Base-by-base conservation (phyloP, 2,797 vertebrate species). In the Pteropus rufus region DNA sequence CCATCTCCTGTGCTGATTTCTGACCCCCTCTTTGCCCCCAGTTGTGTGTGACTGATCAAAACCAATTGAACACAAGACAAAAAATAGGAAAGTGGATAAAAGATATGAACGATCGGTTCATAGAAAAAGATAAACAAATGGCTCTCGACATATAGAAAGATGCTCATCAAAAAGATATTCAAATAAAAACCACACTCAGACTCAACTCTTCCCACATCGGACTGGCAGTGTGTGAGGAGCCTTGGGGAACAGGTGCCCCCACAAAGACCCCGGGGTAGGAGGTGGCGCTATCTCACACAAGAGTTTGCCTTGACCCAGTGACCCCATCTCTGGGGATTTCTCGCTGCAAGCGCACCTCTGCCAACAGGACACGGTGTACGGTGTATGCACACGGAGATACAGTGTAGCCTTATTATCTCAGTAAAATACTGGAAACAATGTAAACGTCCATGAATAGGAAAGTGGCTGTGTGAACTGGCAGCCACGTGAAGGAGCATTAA, bases 151-250 rank as follows among this genome's bases (percentile, higher is more conserved):
- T 4, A 21, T 10, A n/a, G 10, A n/a, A 44, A 62, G 69, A 14
- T 0, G n/a, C 29, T 75, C 1, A n/a, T 10, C 21, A 16, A 19
- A 34, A 41, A 18, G 58, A 76, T 29, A 64, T 16, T 46, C 73
- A 54, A 23, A 81, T 7, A 21, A 18, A 41, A 81, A n/a, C 52
- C 23, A 4, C 21, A 0, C 3, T 69, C 21, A 18, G 62, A 58
- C 2, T 21, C 5, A 14, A 0, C 6, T 8, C 34, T 23, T 29
- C 64, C 11, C 26, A 0, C 5, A 26, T 15, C 11, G n/a, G 19
- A 21, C 3, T 15, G 52, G 76, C 89, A 10, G 21, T 2, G 2
- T 18, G 64, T 67, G 64, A 5, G 29, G 14, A 36, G 24, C 44
- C 26, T 41, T 6, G 31, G 41, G 85, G 36, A 9, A 34, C 80